Evolutionary conservation across 2,888 invertebrate genomes (phyloP).

Genomic region (Andrena camellia): DNA sequence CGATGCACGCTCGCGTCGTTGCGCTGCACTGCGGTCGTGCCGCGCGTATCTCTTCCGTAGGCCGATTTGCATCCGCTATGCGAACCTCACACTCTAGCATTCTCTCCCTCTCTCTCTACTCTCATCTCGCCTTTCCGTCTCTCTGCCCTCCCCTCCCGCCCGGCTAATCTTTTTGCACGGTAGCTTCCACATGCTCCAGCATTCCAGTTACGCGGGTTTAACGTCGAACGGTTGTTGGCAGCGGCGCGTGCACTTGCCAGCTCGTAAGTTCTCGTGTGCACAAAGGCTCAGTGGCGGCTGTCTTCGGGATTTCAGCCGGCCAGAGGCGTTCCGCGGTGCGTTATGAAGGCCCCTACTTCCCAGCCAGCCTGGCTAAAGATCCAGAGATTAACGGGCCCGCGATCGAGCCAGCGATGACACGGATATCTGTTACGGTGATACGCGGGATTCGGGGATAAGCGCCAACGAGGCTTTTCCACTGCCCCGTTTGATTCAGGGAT

Average conservation of each 20-base stretch:
- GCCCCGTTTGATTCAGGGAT: conserved; percentile 29
- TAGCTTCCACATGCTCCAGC: neutral
- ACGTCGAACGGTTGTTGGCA: conserved; percentile 38
- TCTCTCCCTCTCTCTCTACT: neutral
- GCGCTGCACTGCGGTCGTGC: conserved; percentile 58
- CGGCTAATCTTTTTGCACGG: conserved; percentile 30
- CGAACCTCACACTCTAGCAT: conserved; percentile 12
- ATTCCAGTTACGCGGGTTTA: conserved; percentile 62
- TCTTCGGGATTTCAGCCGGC: conserved; percentile 61
- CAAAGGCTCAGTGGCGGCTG: conserved; percentile 51
- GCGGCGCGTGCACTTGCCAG: conserved; percentile 50
- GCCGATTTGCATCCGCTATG: conserved; percentile 69
- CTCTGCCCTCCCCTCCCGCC: neutral
- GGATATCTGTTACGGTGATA: conserved; percentile 53
- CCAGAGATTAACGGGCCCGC: conserved; percentile 45
- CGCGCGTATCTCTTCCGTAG: conserved; percentile 65
- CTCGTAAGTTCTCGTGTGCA: conserved; percentile 66
- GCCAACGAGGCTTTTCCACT: neutral
- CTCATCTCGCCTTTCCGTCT: conserved; percentile 14
- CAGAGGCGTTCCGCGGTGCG: conserved; percentile 17
- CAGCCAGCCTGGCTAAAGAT: conserved; percentile 15
- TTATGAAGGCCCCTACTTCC: conserved; percentile 36
- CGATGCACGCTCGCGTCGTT: conserved; percentile 52
- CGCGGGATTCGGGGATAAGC: conserved; percentile 46
- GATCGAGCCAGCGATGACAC: conserved; percentile 53